These are phyloP conservation scores for Burhinus bistriatus DNA, from an alignment of 2,113 vertebrate species.

Conservation along the genomic window DNA sequence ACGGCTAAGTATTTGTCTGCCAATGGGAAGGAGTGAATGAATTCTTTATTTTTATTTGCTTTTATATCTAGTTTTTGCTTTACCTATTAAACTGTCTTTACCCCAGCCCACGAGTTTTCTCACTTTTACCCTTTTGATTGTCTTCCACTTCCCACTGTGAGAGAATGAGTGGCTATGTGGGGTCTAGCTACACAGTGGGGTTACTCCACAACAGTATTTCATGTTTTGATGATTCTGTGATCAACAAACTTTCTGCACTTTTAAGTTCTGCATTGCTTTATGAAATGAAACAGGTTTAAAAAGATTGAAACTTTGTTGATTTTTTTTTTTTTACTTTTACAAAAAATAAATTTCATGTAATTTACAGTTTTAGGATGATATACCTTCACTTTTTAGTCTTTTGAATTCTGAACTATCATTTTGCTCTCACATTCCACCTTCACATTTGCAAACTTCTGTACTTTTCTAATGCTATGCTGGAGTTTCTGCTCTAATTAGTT, in stretches of 20 bases:
- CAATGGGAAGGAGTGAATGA: not conserved
- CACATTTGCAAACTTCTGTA: not conserved
- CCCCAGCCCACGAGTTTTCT: not conserved
- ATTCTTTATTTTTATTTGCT: not conserved
- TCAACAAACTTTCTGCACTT: not conserved
- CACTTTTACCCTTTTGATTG: not conserved
- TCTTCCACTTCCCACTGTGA: not conserved
- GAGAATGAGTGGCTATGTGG: fast-evolving
- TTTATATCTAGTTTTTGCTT: not conserved
- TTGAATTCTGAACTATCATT: not conserved
- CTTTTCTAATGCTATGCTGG: not conserved
- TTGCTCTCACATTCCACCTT: not conserved
- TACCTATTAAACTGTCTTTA: not conserved
- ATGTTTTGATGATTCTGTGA: not conserved
- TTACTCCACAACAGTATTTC: not conserved
- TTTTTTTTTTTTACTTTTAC: not conserved
- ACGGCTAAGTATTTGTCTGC: not conserved
- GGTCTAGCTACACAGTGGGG: not conserved
- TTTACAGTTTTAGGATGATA: not conserved
- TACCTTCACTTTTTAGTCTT: not conserved
- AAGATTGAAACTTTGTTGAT: not conserved
- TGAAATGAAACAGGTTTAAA: not conserved
- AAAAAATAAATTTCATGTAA: not conserved
- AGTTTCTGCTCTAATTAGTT: not conserved
- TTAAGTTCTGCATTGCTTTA: not conserved